These are phyloP conservation scores for Lepidurus arcticus DNA, from an alignment of 1,140 invertebrate species.

Conservation along the genomic window DNA sequence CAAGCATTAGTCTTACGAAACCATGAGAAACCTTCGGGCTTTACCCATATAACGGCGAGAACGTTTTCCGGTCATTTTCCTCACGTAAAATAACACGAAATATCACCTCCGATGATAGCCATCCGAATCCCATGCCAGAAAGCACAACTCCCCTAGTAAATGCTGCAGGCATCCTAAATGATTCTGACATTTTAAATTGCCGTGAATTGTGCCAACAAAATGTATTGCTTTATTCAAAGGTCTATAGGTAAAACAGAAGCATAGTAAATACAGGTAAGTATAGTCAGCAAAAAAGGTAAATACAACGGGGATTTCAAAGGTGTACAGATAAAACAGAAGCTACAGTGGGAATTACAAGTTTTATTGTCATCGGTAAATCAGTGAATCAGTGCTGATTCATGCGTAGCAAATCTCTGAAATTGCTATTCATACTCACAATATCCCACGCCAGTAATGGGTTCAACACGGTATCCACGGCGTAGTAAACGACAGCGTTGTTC, in stretches of 20 bases:
- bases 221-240: neutral
- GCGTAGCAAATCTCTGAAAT: neutral
- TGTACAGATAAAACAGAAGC: no score
- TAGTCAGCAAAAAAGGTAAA: neutral
- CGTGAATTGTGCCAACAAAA: neutral
- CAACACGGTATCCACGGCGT: constrained; percentile 60
- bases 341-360: no score
- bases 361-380: neutral
- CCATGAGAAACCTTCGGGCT: neutral
- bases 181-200: neutral
- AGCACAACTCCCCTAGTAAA: neutral
- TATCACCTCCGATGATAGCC: neutral
- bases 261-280: neutral
- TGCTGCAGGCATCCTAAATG: neutral
- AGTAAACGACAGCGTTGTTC: constrained; percentile 76
- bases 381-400: neutral
- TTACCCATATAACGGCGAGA: neutral
- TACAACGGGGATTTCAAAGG: no score
- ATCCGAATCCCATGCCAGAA: neutral
- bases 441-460: constrained; percentile 55
- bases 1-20: neutral
- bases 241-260: neutral
- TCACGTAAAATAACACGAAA: neutral
- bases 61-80: constrained; percentile 1
- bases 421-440: constrained; percentile 43